Percentiles rank a stretch among this genome's conserved stretches.
These are phyloP conservation scores for Phaetusa simplex DNA, from an alignment of 2,113 vertebrate genomes.

Conservation along the genomic window DNA sequence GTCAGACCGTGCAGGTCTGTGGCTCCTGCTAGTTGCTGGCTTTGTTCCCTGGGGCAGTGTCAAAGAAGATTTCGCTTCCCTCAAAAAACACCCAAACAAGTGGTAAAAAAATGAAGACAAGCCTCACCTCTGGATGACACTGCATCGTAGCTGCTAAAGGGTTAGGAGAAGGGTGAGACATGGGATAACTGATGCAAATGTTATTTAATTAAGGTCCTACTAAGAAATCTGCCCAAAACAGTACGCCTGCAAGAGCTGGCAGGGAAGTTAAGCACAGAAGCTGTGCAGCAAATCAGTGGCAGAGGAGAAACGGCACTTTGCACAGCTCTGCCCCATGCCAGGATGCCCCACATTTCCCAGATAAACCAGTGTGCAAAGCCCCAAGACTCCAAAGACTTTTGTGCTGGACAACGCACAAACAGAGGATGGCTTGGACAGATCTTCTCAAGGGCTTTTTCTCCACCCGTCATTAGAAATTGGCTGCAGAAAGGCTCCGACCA, in stretches of 20 bases:
- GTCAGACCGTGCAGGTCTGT: background rate
- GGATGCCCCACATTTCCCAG: background rate
- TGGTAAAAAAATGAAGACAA: fast-evolving
- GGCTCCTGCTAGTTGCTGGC: background rate
- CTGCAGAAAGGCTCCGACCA: background rate
- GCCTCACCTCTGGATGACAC: background rate
- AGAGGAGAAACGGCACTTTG: background rate
- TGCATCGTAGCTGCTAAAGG: fast-evolving
- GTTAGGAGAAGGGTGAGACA: background rate
- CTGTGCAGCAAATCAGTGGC: background rate
- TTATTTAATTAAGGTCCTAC: background rate
- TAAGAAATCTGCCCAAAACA: background rate
- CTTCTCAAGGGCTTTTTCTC: background rate
- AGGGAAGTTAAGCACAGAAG: background rate
- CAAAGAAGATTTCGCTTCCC: background rate
- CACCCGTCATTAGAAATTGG: background rate
- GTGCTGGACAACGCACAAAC: background rate
- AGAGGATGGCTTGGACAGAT: background rate
- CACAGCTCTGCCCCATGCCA: background rate
- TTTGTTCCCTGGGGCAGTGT: background rate
- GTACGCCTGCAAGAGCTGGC: background rate
- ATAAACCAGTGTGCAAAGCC: background rate
- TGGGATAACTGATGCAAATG: background rate
- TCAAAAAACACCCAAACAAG: background rate
- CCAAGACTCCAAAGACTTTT: background rate